Evolutionary conservation across 2,113 vertebrate species (phyloP).

Genomic region (Lucifuga dentata): DNA sequence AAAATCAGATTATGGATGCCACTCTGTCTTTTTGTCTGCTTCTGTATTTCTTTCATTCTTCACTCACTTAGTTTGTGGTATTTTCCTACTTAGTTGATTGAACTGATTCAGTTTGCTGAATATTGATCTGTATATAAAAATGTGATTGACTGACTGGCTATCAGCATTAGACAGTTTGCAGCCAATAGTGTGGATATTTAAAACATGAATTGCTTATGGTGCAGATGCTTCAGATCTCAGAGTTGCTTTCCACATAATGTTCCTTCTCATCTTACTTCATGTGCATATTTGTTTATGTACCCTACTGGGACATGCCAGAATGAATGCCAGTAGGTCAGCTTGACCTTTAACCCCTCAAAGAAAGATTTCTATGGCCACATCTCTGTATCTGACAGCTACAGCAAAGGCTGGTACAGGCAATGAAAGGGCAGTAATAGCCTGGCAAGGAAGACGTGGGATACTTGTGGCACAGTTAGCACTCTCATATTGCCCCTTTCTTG

Average conservation of each 20-base stretch:
- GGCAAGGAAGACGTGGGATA: slow-evolving; percentile 1
- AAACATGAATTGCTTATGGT: slow-evolving; percentile 28
- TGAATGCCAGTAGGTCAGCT: slow-evolving; percentile 15
- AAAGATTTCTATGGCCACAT: slow-evolving; percentile 4
- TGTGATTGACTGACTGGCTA: slow-evolving; percentile 29
- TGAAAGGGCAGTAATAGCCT: slow-evolving; percentile 8
- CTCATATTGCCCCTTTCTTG: slow-evolving; percentile 12
- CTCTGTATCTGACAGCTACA: slow-evolving; percentile 14
- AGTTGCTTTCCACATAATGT: slow-evolving; percentile 18
- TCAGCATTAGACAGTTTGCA: slow-evolving; percentile 5
- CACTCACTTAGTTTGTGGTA: background rate
- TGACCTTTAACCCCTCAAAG: background rate
- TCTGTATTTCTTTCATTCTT: slow-evolving; percentile 17
- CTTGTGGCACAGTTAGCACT: slow-evolving; percentile 7
- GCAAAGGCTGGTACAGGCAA: slow-evolving; percentile 1
- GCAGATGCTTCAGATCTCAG: slow-evolving; percentile 8
- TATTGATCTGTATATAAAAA: slow-evolving; percentile 44
- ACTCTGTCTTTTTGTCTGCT: slow-evolving; percentile 12
- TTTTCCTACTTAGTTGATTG: slow-evolving; percentile 43
- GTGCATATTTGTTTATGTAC: slow-evolving; percentile 8
- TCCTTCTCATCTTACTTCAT: slow-evolving; percentile 22
- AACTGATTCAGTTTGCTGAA: slow-evolving; percentile 43
- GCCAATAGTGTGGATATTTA: slow-evolving; percentile 33
- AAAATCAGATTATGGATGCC: slow-evolving; percentile 45
- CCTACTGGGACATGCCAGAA: slow-evolving; percentile 3